Base-by-base conservation (phyloP, 2,113 vertebrate genomes). In the Osmerus mordax region DNA sequence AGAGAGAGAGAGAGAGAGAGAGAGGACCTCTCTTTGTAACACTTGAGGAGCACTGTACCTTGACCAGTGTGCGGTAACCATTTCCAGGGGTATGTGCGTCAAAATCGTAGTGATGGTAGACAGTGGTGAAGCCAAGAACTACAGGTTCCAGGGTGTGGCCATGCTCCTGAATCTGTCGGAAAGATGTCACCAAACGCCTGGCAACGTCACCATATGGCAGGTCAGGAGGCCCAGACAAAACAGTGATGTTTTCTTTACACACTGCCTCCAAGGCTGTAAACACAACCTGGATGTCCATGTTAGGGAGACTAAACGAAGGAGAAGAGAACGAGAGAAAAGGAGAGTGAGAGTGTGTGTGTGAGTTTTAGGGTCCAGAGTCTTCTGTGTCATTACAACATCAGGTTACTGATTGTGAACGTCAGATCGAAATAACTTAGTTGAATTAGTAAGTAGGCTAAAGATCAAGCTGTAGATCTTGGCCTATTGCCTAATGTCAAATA, bases 21-120 rank as follows among this genome's bases (percentile, higher is more conserved):
- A 65, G 3, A 5, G 3, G 23, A 23, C 23, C 23, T 23, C 41
- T 47, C 41, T 7, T 47, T 47, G 41, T 2, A 47, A 9, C 41
- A 9, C 9, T 47, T 9, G 9, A 47, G 7, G 41, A 47, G 9
- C 16, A 70, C 4, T 53, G 21, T 66, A 86, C 84, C 82, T 93
- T 92, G 3, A 91, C 86, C 60, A 94, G 87, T 61, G 92, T 92
- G 51, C 92, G 93, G 83, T 90, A 94, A 3, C 93, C 93, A 0
- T 94, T 94, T 51, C 85, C 93, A 0, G 90, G 92, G 0, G 92
- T 94, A 52, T 87, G 73, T 5, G 88, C 41, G n/a, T 93, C 92
- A 75, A 94, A 83, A 89, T 94, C 93, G 13, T 91, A 94, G 81
- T 88, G 81, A 68, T 92, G 91, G 1, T 87, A 92, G 21, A 91